Conservation (phyloP, 1,140 invertebrate genomes). For the Calosoma granatense region DNA sequence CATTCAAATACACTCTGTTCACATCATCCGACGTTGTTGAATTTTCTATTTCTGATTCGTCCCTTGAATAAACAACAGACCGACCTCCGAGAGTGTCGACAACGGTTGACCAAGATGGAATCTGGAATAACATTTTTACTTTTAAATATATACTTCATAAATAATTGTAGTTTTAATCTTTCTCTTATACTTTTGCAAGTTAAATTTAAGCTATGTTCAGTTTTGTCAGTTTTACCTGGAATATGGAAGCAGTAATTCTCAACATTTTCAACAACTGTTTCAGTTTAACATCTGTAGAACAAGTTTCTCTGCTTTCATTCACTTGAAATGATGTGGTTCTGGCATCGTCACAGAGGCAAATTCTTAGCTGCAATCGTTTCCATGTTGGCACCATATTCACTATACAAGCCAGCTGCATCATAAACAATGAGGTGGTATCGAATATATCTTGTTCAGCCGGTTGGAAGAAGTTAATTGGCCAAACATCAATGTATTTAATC, state of each 20-base stretch:
- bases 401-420: conserved; percentile 95
- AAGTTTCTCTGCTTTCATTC: conserved; percentile 29
- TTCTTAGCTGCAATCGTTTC: conserved; percentile 68
- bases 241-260: conserved; percentile 52
- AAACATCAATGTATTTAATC: conserved; percentile 87
- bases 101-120: conserved; percentile 1
- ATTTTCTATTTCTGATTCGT: not conserved
- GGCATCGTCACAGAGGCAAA: conserved; percentile 66
- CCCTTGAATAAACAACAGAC: not conserved
- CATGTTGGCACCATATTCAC: conserved; percentile 85
- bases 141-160: not conserved
- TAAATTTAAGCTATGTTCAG: conserved; percentile 13
- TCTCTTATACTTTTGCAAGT: not conserved
- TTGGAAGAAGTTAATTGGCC: conserved; percentile 85
- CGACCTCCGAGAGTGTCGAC: not conserved
- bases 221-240: conserved; percentile 39
- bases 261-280: conserved; percentile 48
- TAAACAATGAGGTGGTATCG: conserved; percentile 83
- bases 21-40: not conserved
- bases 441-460: conserved; percentile 66
- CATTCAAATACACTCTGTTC: not conserved
- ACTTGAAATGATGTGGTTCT: conserved; percentile 36
- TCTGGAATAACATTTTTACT: conserved; percentile 10
- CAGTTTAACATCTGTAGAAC: conserved; percentile 42
- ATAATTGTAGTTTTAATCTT: not conserved